Conservation (phyloP, 2,888 invertebrate species). For the Parnassius apollo region DNA sequence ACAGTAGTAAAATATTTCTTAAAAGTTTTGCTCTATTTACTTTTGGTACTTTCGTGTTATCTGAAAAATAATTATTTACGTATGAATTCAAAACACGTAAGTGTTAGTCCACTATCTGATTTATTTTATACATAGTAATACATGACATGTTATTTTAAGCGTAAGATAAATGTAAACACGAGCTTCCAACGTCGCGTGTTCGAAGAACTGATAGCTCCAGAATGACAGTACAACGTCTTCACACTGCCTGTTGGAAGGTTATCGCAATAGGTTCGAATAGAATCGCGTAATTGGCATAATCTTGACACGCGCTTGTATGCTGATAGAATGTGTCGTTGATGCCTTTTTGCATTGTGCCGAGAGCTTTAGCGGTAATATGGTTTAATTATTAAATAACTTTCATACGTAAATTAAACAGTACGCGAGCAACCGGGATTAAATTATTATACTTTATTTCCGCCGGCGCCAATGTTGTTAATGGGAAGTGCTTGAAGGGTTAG, state of each 20-base stretch:
- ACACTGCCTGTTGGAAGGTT: conserved; percentile 15
- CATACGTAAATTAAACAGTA: too few species aligned
- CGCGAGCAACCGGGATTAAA: too few species aligned
- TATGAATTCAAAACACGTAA: not conserved
- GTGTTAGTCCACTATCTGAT: conserved; percentile 1
- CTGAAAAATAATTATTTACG: too few species aligned
- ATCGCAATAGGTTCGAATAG: conserved; percentile 10
- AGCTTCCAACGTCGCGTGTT: conserved; percentile 9
- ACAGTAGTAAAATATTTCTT: too few species aligned
- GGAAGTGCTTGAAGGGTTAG: too few species aligned
- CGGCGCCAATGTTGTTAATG: too few species aligned
- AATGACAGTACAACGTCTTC: conserved; percentile 11
- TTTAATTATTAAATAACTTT: too few species aligned
- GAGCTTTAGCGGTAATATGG: not conserved
- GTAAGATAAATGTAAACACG: conserved; percentile 6
- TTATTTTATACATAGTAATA: not conserved
- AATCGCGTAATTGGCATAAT: conserved; percentile 24
- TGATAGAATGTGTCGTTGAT: not conserved
- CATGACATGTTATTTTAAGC: conserved; percentile 18
- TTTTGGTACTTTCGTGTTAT: too few species aligned
- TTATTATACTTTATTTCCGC: too few species aligned
- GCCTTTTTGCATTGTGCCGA: not conserved
- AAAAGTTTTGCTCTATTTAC: too few species aligned
- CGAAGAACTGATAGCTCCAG: conserved; percentile 20
- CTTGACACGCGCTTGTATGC: conserved; percentile 10